Evolutionary conservation across 1,140 invertebrate genomes (phyloP).

Genomic region (Calycopis cecrops): DNA sequence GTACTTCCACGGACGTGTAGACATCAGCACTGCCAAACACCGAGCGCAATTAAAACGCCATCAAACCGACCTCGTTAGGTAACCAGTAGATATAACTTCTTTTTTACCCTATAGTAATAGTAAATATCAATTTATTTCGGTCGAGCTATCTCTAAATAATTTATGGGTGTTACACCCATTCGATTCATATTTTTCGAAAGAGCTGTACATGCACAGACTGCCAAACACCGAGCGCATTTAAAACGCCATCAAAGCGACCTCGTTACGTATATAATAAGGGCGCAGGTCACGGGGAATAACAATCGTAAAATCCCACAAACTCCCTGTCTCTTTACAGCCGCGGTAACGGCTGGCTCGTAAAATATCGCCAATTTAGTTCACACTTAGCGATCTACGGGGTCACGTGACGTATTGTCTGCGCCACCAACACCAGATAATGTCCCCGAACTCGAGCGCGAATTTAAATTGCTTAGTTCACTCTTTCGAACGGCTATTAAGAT

Average conservation of each 20-base stretch:
- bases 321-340: constrained; percentile 42
- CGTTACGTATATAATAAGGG: constrained; percentile 43
- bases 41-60: no score
- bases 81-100: no score
- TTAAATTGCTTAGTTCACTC: constrained; percentile 5
- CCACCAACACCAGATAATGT: constrained; percentile 22
- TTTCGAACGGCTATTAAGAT: constrained; percentile 10
- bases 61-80: constrained; percentile 28
- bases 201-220: no score
- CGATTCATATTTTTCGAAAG: neutral
- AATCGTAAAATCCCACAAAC: constrained; percentile 55
- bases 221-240: no score
- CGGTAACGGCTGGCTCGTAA: constrained; percentile 54
- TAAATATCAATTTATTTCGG: no score
- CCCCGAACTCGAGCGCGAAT: constrained; percentile 11
- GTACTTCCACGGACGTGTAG: no score
- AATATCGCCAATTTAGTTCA: constrained; percentile 65
- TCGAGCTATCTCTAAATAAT: no score
- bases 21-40: no score
- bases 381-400: constrained; percentile 41
- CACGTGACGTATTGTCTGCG: constrained; percentile 35
- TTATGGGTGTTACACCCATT: no score
- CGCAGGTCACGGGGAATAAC: constrained; percentile 48
- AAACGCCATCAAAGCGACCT: constrained; percentile 20
- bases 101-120: no score